phyloP scores from a whole-genome alignment of 2,797 vertebrate species.

The Eulemur coronatus region DNA sequence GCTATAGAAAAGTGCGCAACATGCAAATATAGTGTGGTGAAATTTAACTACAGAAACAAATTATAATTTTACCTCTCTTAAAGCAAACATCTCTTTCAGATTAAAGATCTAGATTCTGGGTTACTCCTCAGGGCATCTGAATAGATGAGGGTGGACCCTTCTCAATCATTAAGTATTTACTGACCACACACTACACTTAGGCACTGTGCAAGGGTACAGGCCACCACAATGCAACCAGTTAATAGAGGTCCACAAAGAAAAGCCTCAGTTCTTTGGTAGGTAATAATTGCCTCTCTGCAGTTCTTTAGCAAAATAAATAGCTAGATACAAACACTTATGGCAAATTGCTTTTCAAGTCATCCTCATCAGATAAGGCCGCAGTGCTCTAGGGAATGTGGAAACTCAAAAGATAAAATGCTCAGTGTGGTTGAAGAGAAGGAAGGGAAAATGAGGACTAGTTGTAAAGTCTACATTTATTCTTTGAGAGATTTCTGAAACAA shows the following conservation, averaged over 20 bases:
- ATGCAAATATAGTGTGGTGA: background rate
- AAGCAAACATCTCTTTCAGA: background rate
- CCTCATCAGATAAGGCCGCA: background rate
- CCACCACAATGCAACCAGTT: background rate
- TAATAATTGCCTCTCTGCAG: background rate
- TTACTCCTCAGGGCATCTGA: background rate
- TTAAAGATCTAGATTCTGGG: background rate
- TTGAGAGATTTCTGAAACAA: conserved; percentile 15
- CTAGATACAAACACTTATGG: background rate
- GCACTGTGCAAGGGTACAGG: background rate
- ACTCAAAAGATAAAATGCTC: conserved; percentile 12
- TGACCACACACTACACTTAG: background rate
- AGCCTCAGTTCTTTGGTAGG: background rate
- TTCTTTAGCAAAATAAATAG: conserved; percentile 26
- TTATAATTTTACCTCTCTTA: background rate
- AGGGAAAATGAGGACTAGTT: conserved; percentile 10
- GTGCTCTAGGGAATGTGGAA: background rate
- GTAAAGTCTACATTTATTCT: conserved; percentile 17
- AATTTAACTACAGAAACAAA: conserved; percentile 36
- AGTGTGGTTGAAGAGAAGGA: conserved; percentile 5
- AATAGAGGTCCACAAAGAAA: conserved; percentile 12
- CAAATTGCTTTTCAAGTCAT: conserved; percentile 46
- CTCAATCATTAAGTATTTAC: background rate
- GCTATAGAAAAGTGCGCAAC: background rate
- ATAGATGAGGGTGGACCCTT: background rate